These are phyloP conservation scores for Maconellicoccus hirsutus DNA, from an alignment of 1,140 invertebrate genomes.

Conservation along the genomic window DNA sequence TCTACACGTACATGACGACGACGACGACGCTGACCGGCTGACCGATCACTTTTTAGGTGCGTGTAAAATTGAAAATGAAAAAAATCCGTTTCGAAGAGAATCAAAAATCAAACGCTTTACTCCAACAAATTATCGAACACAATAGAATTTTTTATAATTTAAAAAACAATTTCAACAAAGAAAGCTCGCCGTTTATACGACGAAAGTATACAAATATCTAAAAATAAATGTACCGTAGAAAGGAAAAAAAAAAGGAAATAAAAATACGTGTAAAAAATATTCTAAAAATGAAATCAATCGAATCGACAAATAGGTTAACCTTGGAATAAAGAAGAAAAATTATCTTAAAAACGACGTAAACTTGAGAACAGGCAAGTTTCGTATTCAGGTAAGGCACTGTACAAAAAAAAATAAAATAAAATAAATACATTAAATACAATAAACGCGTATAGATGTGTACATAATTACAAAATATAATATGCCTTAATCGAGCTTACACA, in stretches of 20 bases:
- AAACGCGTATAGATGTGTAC: too few species aligned
- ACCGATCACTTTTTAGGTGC: too few species aligned
- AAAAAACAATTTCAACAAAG: neutral
- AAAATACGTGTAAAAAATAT: neutral
- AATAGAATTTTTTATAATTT: neutral
- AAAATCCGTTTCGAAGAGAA: too few species aligned
- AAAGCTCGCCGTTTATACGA: neutral
- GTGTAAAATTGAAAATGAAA: too few species aligned
- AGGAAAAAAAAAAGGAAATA: neutral
- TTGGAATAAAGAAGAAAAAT: neutral
- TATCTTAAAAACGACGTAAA: slow-evolving; percentile 3
- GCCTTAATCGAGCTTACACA: too few species aligned
- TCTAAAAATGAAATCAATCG: neutral
- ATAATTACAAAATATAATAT: too few species aligned
- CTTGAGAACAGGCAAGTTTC: neutral
- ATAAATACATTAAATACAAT: too few species aligned
- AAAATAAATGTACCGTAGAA: too few species aligned
- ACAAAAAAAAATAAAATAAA: too few species aligned
- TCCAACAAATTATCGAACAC: neutral
- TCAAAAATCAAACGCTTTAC: neutral
- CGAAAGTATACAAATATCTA: neutral
- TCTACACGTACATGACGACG: too few species aligned
- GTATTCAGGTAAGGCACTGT: neutral
- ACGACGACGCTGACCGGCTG: too few species aligned
- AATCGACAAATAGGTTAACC: neutral